Evolutionary conservation across 2,797 vertebrate genomes (phyloP).

Genomic region (Scolopax bukidnonensis): DNA sequence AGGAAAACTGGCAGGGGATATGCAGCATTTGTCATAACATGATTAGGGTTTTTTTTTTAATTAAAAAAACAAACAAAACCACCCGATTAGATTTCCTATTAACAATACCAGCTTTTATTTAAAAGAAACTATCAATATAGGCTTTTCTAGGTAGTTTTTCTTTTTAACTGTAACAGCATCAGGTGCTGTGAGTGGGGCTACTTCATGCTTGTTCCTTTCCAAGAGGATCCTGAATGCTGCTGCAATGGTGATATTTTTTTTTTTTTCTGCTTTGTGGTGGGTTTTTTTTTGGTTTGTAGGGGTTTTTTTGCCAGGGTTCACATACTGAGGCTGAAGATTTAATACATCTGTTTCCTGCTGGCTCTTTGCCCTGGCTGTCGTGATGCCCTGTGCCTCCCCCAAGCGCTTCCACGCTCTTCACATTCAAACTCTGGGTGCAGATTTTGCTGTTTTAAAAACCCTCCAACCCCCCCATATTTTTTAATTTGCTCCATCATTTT

Average conservation of each 20-base stretch:
- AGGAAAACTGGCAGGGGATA: neutral
- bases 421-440: neutral
- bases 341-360: constrained; percentile 65
- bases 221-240: neutral
- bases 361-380: neutral
- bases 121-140: rapidly evolving
- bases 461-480: rapidly evolving
- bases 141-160: neutral
- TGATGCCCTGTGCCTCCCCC: neutral
- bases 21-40: neutral
- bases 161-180: neutral
- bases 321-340: neutral
- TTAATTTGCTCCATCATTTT: neutral
- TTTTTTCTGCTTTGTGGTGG: no score
- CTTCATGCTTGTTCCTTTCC: neutral
- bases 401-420: neutral
- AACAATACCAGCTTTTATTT: rapidly evolving
- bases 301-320: neutral
- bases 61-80: neutral
- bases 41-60: neutral
- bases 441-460: neutral
- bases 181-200: neutral
- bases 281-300: no score
- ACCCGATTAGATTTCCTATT: neutral
- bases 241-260: neutral